Evolutionary conservation across 2,888 invertebrate genomes (phyloP), one percentile per base, ranked within the genome.

Genomic region (Noctuana brunneofusca): DNA sequence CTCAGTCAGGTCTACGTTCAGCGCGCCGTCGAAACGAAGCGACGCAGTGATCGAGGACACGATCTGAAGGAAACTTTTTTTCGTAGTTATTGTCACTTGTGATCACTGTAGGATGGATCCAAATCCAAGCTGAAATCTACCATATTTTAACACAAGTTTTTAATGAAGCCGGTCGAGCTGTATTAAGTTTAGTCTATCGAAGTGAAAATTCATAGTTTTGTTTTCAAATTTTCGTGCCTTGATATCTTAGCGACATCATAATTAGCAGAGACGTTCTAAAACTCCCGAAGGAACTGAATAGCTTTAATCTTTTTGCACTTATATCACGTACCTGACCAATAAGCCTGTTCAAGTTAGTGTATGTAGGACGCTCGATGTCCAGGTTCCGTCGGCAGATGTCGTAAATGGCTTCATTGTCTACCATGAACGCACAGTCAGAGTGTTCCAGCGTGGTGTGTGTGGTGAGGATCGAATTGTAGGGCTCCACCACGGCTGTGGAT

Each of bases 11-110:
- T 98, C 97, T 63, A 98, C 97, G 87, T 98, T 98, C 65, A 97
- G 93, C 11, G 97, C 97, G 72, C 97, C 97, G 86, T 97, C 97
- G 89, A 98, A 98, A 60, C 97, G 95, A 38, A 98, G 93, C 0
- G 97, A 97, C 1, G 98, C 97, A 0, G 97, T 98, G 75, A 98
- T 97, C n/a, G 97, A 96, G 1, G 95, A 97, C 12, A 96, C 98
- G 76, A 98, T 97, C 93, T 96, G 93, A 2, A 64, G 67, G 38
- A 38, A 43, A 38, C 1, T 5, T 1, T 8, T 32, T 32, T 11
- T 32, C 0, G 8, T 11, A 1, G 30, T 32, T 32, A 6, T 8
- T 5, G 11, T 9, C 11, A 2, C 11, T 5, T 1, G 11, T 32
- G 11, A 11, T 11, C 11, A 32, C 30, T 6, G 30, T 8, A 6